phyloP scores from a whole-genome alignment of 2,113 vertebrate species.

The Gopherus evgoodei region DNA sequence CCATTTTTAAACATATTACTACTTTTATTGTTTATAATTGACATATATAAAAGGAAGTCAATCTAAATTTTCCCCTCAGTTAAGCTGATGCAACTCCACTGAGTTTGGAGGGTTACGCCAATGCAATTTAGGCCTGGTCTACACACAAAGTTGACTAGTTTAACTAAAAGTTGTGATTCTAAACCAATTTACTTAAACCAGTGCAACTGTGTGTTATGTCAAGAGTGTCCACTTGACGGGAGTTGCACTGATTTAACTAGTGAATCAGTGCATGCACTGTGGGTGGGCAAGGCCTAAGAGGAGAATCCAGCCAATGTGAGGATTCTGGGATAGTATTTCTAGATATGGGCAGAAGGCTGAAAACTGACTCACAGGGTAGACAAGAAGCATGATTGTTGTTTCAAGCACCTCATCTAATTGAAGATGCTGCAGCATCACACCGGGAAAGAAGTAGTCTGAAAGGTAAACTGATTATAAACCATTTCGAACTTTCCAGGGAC shows the following conservation, averaged over 20 bases:
- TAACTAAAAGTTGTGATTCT: background rate
- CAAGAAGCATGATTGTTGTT: background rate
- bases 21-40: background rate
- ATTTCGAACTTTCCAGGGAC: background rate
- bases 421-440: background rate
- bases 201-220: background rate
- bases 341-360: background rate
- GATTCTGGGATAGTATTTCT: background rate
- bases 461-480: background rate
- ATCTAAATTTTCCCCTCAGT: background rate
- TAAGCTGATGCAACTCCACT: background rate
- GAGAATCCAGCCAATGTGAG: background rate
- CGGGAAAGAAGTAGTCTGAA: background rate
- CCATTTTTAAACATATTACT: background rate
- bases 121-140: background rate
- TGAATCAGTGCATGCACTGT: background rate
- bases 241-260: background rate
- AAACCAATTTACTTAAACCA: background rate
- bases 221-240: background rate
- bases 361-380: background rate
- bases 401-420: background rate
- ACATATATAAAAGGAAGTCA: background rate
- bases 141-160: background rate
- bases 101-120: background rate
- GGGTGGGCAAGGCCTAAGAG: background rate